Conservation (phyloP, 2,888 invertebrate genomes). For the Pycnomerus fuliginosus region DNA sequence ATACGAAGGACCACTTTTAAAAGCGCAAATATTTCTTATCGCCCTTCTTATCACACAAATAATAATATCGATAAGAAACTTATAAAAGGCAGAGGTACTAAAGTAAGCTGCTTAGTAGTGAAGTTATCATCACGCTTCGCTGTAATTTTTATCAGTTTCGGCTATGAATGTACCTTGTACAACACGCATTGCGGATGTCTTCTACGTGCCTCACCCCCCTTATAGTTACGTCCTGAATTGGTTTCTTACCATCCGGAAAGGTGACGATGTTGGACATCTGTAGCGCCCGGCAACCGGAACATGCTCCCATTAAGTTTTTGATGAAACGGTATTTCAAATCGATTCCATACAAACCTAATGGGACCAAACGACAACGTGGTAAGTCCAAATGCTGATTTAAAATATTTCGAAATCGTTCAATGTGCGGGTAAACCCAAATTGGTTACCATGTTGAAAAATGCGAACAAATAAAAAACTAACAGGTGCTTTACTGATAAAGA, state of each 20-base stretch:
- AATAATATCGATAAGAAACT: conserved; percentile 21
- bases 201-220: conserved; percentile 9
- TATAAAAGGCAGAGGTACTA: conserved; percentile 13
- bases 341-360: conserved; percentile 8
- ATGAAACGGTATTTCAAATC: conserved; percentile 23
- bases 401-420: too few relatives aligned
- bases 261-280: conserved; percentile 15
- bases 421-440: too few relatives aligned
- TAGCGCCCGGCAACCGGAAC: conserved; percentile 7
- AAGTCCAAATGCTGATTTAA: conserved; percentile 5
- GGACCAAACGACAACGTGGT: conserved; percentile 10
- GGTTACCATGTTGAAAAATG: too few relatives aligned
- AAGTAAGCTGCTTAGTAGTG: conserved; percentile 11
- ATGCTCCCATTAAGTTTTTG: conserved; percentile 17
- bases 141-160: conserved; percentile 10
- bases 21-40: conserved; percentile 19
- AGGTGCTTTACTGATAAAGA: too few relatives aligned
- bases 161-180: conserved; percentile 18
- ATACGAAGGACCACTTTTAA: too few relatives aligned
- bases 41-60: conserved; percentile 15
- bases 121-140: conserved; percentile 9
- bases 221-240: conserved; percentile 10
- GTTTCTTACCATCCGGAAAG: conserved; percentile 8
- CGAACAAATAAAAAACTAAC: too few relatives aligned
- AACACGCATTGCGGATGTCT: conserved; percentile 11